A percentile compares a stretch with the other conserved stretches of the same genome.
phyloP scores from a whole-genome alignment of 1,140 invertebrate genomes.

The Laupala kohalensis region DNA sequence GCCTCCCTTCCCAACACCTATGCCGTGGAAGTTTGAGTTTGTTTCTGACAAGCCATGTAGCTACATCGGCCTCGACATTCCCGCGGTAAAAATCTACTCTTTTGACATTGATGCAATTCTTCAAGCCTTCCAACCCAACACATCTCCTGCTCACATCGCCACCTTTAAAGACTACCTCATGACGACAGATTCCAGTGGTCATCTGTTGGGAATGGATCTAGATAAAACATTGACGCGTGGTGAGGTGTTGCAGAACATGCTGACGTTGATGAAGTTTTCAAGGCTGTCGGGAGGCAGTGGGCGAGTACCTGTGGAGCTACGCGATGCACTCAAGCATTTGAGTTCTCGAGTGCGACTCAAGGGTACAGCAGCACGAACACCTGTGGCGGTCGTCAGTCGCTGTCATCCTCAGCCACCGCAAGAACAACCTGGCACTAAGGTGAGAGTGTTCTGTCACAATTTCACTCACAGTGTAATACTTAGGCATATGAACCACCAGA shows the following conservation, averaged over 20 bases:
- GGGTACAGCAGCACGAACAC: neutral
- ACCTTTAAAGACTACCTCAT: neutral
- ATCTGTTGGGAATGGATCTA: neutral
- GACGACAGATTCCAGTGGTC: neutral
- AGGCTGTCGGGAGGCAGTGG: neutral
- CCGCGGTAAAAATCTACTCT: neutral
- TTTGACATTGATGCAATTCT: neutral
- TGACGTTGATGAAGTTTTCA: neutral
- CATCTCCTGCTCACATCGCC: no score
- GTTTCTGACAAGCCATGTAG: neutral
- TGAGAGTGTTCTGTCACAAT: neutral
- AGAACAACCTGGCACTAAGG: neutral
- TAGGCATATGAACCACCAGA: no score
- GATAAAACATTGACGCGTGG: neutral
- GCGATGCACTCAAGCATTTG: neutral
- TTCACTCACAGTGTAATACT: no score
- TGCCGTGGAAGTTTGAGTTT: neutral
- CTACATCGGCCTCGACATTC: neutral
- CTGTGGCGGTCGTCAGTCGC: neutral
- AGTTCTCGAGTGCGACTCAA: neutral
- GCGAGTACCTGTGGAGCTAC: neutral
- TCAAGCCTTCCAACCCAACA: neutral
- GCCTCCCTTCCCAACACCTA: no score
- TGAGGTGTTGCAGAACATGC: neutral
- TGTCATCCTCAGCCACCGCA: neutral